Percentiles rank a stretch among this genome's conserved stretches.
phyloP scores from a whole-genome alignment of 2,888 invertebrate genomes.

The Cerastis leucographa region DNA sequence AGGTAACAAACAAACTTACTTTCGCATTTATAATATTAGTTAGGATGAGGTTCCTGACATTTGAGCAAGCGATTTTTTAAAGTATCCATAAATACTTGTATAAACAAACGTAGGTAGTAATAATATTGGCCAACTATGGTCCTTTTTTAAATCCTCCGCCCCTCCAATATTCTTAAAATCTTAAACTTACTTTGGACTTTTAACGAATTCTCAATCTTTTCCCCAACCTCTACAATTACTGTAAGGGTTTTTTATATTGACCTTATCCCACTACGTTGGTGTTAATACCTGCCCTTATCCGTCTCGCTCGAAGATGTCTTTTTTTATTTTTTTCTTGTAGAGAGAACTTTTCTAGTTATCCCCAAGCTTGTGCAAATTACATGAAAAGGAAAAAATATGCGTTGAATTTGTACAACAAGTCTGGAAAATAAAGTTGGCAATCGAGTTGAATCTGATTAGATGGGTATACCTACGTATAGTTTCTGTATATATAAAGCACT shows the following conservation, averaged over 20 bases:
- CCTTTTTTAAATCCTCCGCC: slow-evolving; percentile 13
- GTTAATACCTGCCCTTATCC: slow-evolving; percentile 60
- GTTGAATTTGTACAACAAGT: slow-evolving; percentile 59
- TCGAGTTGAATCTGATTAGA: slow-evolving; percentile 48
- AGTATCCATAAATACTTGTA: slow-evolving; percentile 5
- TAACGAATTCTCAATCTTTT: slow-evolving; percentile 29
- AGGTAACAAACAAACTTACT: no score
- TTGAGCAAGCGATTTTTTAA: not conserved
- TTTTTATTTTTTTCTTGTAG: slow-evolving; percentile 52
- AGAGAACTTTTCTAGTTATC: slow-evolving; percentile 68
- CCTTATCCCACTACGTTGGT: slow-evolving; percentile 37
- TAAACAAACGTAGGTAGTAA: not conserved
- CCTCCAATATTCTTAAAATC: not conserved
- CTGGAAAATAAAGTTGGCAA: slow-evolving; percentile 58
- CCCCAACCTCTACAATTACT: slow-evolving; percentile 55
- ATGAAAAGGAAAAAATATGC: slow-evolving; percentile 50
- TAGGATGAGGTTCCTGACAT: not conserved
- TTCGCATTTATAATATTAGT: no score
- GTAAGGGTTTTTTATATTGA: slow-evolving; percentile 36
- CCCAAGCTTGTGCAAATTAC: slow-evolving; percentile 61
- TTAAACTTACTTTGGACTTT: slow-evolving; percentile 12
- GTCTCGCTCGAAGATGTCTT: slow-evolving; percentile 34
- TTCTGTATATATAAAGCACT: not conserved
- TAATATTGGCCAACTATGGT: not conserved
- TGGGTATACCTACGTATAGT: slow-evolving; percentile 17